Evolutionary conservation across 2,888 invertebrate genomes (phyloP).

Genomic region (Adelognathus sp.): DNA sequence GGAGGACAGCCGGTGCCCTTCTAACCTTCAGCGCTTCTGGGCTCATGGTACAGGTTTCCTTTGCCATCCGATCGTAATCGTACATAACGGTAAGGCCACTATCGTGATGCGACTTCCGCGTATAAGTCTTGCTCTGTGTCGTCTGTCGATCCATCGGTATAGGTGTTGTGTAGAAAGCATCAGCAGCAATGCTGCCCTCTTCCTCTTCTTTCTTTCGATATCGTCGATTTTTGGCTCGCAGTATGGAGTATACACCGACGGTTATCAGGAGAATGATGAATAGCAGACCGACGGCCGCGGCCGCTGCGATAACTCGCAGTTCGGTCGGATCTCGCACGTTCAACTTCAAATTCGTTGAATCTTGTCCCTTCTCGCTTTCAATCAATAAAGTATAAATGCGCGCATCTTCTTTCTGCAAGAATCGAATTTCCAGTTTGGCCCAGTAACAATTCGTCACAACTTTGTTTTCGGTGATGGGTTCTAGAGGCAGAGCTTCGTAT

Average conservation of each 20-base stretch:
- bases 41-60: slow-evolving; percentile 80
- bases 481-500: slow-evolving; percentile 77
- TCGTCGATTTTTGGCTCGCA: slow-evolving; percentile 70
- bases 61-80: slow-evolving; percentile 77
- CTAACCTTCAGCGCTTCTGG: slow-evolving; percentile 94
- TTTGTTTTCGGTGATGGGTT: slow-evolving; percentile 76
- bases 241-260: slow-evolving; percentile 71
- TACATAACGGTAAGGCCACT: slow-evolving; percentile 76
- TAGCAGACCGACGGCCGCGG: slow-evolving; percentile 73
- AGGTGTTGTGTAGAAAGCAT: slow-evolving; percentile 73
- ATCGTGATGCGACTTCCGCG: slow-evolving; percentile 64
- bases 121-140: slow-evolving; percentile 43
- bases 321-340: slow-evolving; percentile 77
- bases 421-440: slow-evolving; percentile 89
- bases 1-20: slow-evolving; percentile 94
- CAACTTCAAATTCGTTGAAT: slow-evolving; percentile 80
- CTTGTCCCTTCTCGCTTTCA: slow-evolving; percentile 93
- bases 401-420: slow-evolving; percentile 90
- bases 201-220: slow-evolving; percentile 70
- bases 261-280: slow-evolving; percentile 73
- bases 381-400: slow-evolving; percentile 93
- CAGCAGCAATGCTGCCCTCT: slow-evolving; percentile 79
- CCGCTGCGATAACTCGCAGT: slow-evolving; percentile 75
- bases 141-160: slow-evolving; percentile 57
- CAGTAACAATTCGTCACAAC: slow-evolving; percentile 87